Evolutionary conservation across 2,888 invertebrate genomes (phyloP), one percentile per base, ranked within the genome.

Genomic region (Troides helena): DNA sequence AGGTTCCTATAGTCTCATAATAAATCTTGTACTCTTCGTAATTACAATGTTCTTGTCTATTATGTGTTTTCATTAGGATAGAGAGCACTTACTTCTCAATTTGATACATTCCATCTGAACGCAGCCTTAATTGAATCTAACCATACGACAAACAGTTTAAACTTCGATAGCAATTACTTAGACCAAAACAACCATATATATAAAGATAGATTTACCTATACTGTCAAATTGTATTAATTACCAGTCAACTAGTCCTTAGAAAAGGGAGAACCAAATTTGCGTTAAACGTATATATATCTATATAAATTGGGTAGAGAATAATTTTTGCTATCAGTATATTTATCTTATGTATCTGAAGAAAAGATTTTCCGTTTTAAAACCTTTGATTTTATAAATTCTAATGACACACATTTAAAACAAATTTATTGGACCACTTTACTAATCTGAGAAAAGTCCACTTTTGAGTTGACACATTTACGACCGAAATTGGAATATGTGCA

Each of bases 11-110:
- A 83, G 86, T 85, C 77, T 80, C 80, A 90, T 85, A 88, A 92
- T 92, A 92, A 92, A 92, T 92, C 92, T 92, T 87, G 86, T 86
- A 87, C 84, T 89, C 83, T 80, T 85, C 88, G 89, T 92, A 92
- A 92, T 92, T 92, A 92, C 92, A 88, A 91, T 88, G 90, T 89
- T 89, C 87, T 89, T 87, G 89, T 89, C 89, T 86, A 88, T 85
- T 90, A 88, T 92, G 86, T 90, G 85, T 92, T 91, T 92, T 90
- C 89, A 91, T 92, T 92, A 90, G 83, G 77, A 75, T 76, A 79
- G 81, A 80, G 81, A 80, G 82, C 76, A 71, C 68, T 72, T 68
- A 69, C 62, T 72, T 59, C 71, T 72, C 71, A 69, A 72, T 72
- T 72, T 72, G 70, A 72, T 72, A 73, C 72, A 74, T 75, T 73